phyloP scores from a whole-genome alignment of 2,888 invertebrate species.

The Serripes groenlandicus region DNA sequence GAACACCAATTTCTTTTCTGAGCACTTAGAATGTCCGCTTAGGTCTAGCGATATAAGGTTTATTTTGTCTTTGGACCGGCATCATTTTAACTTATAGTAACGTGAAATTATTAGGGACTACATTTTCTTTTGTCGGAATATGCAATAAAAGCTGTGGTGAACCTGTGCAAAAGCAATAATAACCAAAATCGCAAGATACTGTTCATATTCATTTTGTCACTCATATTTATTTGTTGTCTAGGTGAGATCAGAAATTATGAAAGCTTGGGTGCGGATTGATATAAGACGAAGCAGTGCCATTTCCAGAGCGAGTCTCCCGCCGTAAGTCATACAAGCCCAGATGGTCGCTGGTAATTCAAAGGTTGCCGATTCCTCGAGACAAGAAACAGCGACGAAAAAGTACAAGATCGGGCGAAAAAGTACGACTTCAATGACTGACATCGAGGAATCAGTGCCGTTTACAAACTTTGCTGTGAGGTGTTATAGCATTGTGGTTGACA shows the following conservation, averaged over 20 bases:
- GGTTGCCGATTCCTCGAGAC: slow-evolving; percentile 20
- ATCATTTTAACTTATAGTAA: too few relatives aligned
- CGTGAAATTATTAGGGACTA: too few relatives aligned
- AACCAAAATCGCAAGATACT: too few relatives aligned
- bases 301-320: slow-evolving; percentile 25
- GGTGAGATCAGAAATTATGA: slow-evolving; percentile 57
- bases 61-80: too few relatives aligned
- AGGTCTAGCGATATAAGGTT: too few relatives aligned
- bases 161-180: too few relatives aligned
- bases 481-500: slow-evolving; percentile 32
- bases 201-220: too few relatives aligned
- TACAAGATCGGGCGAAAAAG: slow-evolving; percentile 32
- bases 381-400: background rate
- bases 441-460: slow-evolving; percentile 52
- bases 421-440: slow-evolving; percentile 36
- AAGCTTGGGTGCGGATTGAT: slow-evolving; percentile 32
- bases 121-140: too few relatives aligned
- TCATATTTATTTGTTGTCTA: slow-evolving; percentile 10
- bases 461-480: slow-evolving; percentile 36
- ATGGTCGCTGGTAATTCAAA: slow-evolving; percentile 18
- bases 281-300: slow-evolving; percentile 41
- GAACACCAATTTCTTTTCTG: too few relatives aligned
- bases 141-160: too few relatives aligned
- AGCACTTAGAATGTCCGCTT: too few relatives aligned
- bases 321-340: slow-evolving; percentile 17